Evolutionary conservation across 1,140 invertebrate genomes (phyloP).

Genomic region (Agrypnia vestita): DNA sequence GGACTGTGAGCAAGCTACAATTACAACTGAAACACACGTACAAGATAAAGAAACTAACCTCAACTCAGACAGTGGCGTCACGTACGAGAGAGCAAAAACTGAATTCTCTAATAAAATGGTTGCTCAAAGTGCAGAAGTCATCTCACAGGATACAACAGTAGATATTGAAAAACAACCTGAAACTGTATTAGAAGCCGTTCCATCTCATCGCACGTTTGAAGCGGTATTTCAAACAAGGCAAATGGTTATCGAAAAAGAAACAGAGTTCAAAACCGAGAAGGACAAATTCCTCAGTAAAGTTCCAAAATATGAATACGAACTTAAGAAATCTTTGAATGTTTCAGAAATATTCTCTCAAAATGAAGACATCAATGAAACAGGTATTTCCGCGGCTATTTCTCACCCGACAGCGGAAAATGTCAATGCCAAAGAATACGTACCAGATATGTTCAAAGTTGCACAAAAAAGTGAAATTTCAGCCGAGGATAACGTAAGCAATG

Average conservation of each 20-base stretch:
- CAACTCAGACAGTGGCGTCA: neutral
- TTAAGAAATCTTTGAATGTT: conserved; percentile 53
- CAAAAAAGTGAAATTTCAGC: conserved; percentile 63
- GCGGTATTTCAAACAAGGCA: conserved; percentile 48
- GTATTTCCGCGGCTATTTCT: conserved; percentile 39
- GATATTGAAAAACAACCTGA: conserved; percentile 42
- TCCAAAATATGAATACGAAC: conserved; percentile 49
- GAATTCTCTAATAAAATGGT: conserved; percentile 62
- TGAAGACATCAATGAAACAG: conserved; percentile 45
- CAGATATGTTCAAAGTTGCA: conserved; percentile 57
- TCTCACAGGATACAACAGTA: conserved; percentile 48
- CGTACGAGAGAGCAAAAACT: conserved; percentile 63
- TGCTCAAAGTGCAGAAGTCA: conserved; percentile 50
- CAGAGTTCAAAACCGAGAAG: conserved; percentile 25
- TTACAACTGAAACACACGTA: conserved; percentile 68
- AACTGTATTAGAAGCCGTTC: conserved; percentile 35
- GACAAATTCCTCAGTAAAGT: conserved; percentile 18
- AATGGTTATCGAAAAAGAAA: conserved; percentile 49
- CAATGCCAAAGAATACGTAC: conserved; percentile 43
- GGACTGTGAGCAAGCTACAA: conserved; percentile 66
- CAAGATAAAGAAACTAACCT: conserved; percentile 59
- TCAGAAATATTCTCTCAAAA: conserved; percentile 55
- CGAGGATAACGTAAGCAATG: conserved; percentile 56
- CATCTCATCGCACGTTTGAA: conserved; percentile 48
- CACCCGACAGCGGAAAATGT: conserved; percentile 25